Evolutionary conservation across 2,888 invertebrate genomes (phyloP).

Genomic region (Drosophila formosana): DNA sequence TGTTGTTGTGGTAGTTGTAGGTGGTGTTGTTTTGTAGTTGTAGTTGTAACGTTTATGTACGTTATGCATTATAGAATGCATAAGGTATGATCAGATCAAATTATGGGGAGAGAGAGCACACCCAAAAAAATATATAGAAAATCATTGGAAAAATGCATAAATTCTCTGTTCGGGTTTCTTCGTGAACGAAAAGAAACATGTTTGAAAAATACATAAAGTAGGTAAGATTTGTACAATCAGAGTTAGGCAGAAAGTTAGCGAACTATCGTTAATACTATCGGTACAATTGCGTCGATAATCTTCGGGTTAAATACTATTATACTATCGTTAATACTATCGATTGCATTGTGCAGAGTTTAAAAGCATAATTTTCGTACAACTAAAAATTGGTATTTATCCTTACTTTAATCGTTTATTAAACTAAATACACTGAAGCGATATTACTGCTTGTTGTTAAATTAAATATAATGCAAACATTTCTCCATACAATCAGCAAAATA

Average conservation of each 20-base stretch:
- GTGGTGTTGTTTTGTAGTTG: conserved; percentile 29
- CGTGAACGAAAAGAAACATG: neutral
- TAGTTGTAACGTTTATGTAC: conserved; percentile 58
- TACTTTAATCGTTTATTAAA: no score
- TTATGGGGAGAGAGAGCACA: conserved; percentile 49
- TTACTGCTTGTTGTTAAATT: no score
- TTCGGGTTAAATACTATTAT: no score
- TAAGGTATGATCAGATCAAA: conserved; percentile 42
- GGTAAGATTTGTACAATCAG: neutral
- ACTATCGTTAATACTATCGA: no score
- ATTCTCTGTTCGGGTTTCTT: conserved; percentile 33
- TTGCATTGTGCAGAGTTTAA: no score
- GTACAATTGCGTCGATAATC: no score
- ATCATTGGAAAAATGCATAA: conserved; percentile 62
- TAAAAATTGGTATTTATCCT: no score
- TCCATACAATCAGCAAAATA: no score
- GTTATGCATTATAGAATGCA: conserved; percentile 32
- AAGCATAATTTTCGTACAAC: no score
- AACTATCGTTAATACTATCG: conserved; percentile 12
- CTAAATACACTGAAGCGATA: no score
- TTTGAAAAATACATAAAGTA: neutral
- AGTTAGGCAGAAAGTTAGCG: neutral
- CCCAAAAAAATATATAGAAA: conserved; percentile 75
- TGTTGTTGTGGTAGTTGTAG: conserved; percentile 46
- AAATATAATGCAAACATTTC: no score